phyloP scores from a whole-genome alignment of 2,113 vertebrate species.

The Pachyramphus minor region DNA sequence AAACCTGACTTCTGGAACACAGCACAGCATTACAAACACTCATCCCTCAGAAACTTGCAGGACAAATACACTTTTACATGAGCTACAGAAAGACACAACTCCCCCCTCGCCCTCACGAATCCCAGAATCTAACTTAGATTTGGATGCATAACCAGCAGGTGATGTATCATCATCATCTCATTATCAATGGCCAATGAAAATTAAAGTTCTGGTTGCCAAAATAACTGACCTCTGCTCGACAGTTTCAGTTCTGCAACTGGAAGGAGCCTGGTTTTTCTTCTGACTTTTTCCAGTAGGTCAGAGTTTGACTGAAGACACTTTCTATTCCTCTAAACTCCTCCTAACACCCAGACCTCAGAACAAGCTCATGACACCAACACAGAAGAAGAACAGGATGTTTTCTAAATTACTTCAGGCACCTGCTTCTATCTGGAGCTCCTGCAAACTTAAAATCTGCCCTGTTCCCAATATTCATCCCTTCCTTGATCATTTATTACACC shows the following conservation, averaged over 20 bases:
- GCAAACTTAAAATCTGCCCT: neutral
- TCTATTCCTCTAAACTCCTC: constrained; percentile 24
- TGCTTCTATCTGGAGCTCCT: neutral
- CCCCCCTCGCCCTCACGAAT: neutral
- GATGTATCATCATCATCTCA: neutral
- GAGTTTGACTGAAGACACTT: neutral
- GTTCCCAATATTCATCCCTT: neutral
- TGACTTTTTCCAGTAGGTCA: constrained; percentile 16
- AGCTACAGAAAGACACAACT: neutral
- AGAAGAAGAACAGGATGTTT: neutral
- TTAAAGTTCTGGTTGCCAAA: neutral
- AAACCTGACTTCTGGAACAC: neutral
- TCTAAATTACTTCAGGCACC: neutral
- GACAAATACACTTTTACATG: neutral
- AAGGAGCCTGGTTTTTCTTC: neutral
- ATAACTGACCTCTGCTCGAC: neutral
- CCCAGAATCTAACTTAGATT: neutral
- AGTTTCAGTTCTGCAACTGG: constrained; percentile 28
- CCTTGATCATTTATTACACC: neutral
- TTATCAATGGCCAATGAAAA: neutral
- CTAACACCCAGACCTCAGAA: neutral
- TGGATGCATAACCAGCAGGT: neutral
- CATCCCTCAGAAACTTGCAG: neutral
- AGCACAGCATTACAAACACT: neutral
- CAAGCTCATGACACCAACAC: neutral